A percentile compares a stretch with the other conserved stretches of the same genome.
These are phyloP conservation scores for Poicephalus gulielmi DNA, from an alignment of 2,113 vertebrate genomes.

Conservation along the genomic window DNA sequence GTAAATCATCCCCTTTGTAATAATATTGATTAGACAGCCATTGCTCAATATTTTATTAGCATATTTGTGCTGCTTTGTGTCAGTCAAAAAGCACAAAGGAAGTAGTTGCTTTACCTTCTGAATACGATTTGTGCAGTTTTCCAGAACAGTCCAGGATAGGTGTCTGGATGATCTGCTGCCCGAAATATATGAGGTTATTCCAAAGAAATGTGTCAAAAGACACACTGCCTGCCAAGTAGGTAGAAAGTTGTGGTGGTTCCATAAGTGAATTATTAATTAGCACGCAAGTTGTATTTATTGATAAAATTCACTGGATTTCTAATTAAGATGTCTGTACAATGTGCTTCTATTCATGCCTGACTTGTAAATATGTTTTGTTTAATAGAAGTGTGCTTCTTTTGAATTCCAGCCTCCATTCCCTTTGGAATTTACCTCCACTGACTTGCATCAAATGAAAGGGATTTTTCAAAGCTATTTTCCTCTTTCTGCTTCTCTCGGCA, in stretches of 20 bases:
- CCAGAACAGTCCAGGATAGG: neutral
- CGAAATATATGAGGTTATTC: neutral
- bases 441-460: neutral
- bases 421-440: constrained; percentile 21
- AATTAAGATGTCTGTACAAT: neutral
- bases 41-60: neutral
- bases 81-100: neutral
- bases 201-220: neutral
- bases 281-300: neutral
- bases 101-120: neutral
- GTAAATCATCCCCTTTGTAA: neutral
- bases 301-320: neutral
- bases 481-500: constrained; percentile 17
- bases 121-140: neutral
- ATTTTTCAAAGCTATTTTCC: constrained; percentile 4
- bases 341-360: neutral
- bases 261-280: neutral
- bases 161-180: neutral
- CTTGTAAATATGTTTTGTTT: constrained; percentile 7
- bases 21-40: neutral
- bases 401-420: constrained; percentile 17
- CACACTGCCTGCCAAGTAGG: neutral
- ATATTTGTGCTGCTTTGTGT: neutral
- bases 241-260: neutral
- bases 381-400: constrained; percentile 11